phyloP scores from a whole-genome alignment of 1,140 invertebrate species.

The Atopsyche davidsoni region DNA sequence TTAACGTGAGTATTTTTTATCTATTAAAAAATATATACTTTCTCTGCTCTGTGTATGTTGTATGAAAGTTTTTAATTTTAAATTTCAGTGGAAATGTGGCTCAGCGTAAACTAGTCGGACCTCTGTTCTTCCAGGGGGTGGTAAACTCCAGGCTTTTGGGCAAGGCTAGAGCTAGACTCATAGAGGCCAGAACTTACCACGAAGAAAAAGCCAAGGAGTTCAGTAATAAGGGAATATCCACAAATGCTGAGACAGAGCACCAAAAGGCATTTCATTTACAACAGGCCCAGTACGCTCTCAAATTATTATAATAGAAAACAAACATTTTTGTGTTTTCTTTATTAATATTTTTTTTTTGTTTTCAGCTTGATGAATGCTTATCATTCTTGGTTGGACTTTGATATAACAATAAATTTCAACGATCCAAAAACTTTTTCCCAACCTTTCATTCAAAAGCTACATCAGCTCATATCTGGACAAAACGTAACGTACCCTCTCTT shows the following conservation, averaged over 20 bases:
- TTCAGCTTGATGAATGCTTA: conserved; percentile 24
- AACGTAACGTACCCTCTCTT: conserved; percentile 16
- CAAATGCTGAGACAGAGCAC: conserved; percentile 9
- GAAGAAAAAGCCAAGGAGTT: conserved; percentile 15
- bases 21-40: no score
- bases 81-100: background rate
- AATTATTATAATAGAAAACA: conserved; percentile 2
- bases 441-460: conserved; percentile 17
- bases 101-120: conserved; percentile 14
- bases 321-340: background rate
- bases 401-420: conserved; percentile 11
- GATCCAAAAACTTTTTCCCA: conserved; percentile 6
- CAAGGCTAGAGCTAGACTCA: conserved; percentile 18
- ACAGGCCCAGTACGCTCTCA: conserved; percentile 19
- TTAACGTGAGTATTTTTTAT: conserved; percentile 17
- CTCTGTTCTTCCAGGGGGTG: conserved; percentile 24
- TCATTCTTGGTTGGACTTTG: conserved; percentile 20
- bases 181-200: conserved; percentile 18
- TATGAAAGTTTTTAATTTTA: background rate
- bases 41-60: background rate
- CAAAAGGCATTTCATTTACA: conserved; percentile 17
- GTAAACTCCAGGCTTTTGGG: conserved; percentile 23
- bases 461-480: conserved; percentile 16
- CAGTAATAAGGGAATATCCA: conserved; percentile 2
- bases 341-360: background rate